Base-by-base conservation (phyloP, 2,113 vertebrate genomes). In the Sander lucioperca region DNA sequence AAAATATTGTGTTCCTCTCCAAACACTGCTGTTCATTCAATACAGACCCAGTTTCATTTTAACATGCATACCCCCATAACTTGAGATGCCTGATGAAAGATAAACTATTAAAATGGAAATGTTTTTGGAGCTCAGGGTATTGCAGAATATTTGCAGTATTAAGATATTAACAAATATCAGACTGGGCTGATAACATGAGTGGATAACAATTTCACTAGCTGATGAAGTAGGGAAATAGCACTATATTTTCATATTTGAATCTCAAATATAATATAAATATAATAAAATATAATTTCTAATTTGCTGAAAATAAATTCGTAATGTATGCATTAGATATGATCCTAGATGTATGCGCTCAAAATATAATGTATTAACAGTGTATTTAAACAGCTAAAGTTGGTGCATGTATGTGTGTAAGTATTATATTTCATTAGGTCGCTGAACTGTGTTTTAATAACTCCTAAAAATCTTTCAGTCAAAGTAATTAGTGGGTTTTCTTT, bases 1-100 rank as follows among this genome's bases (percentile, higher is more conserved):
- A 30, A 77, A 82, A 87, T 84, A 86, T 90, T 81, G 39, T 53
- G 62, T 93, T 92, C 62, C 87, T 91, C 64, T 88, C 53, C 57
- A 88, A 86, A 87, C 83, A 82, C 73, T 61, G 61, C 70, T 74
- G 25, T 61, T 88, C 74, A 80, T 91, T 81, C 73, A 82, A 85
- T 76, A 71, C 65, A 88, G 64, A 77, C 59, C 48, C 51, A 45
- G 57, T 64, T 89, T 88, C 62, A 23, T 59, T 80, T 91, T 64
- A 75, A 82, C 74, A 84, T 80, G 74, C 72, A 70, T 53, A 53
- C 21, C 78, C 74, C 56, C 30, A 19, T 68, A 86, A 88, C 70
- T 15, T 54, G 56, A 92, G 65, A 85, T 50, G 64, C 66, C 54
- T 25, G 86, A 76, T 92, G 74, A 91, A 89, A 85, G 81, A 88